Percentiles rank a stretch among this genome's conserved stretches.
These are phyloP conservation scores for Heliconius erato DNA, from an alignment of 2,888 invertebrate genomes.

Conservation along the genomic window DNA sequence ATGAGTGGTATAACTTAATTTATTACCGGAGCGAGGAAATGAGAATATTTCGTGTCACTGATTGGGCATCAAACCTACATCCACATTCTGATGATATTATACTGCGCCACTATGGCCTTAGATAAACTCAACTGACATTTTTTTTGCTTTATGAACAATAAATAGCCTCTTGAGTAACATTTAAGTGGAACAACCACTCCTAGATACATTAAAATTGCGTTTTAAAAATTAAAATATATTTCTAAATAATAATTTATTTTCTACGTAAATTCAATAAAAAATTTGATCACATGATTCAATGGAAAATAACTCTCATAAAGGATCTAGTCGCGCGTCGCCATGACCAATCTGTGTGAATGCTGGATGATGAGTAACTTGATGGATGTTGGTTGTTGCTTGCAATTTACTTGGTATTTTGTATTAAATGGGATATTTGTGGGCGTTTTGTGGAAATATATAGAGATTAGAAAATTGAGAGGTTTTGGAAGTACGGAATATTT, in stretches of 20 bases:
- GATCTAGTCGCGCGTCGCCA: conserved; percentile 30
- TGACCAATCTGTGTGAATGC: conserved; percentile 42
- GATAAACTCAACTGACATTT: too few relatives aligned
- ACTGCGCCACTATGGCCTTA: too few relatives aligned
- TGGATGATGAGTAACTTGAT: conserved; percentile 9
- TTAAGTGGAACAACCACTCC: not conserved
- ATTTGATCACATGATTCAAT: not conserved
- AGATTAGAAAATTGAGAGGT: not conserved
- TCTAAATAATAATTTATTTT: not conserved
- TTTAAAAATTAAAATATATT: too few relatives aligned
- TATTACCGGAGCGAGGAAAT: not conserved
- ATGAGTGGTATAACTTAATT: not conserved
- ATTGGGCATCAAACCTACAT: too few relatives aligned
- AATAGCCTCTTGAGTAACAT: too few relatives aligned
- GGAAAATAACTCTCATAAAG: conserved; percentile 1
- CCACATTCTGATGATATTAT: too few relatives aligned
- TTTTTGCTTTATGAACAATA: too few relatives aligned
- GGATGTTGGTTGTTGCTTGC: conserved; percentile 2
- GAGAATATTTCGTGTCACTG: too few relatives aligned
- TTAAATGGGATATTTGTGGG: not conserved
- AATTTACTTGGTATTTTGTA: not conserved
- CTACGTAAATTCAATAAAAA: not conserved
- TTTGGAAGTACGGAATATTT: not conserved
- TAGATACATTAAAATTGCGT: not conserved
- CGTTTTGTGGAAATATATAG: not conserved